Base-by-base conservation (phyloP, 2,888 invertebrate genomes). In the Platypus cylindrus region DNA sequence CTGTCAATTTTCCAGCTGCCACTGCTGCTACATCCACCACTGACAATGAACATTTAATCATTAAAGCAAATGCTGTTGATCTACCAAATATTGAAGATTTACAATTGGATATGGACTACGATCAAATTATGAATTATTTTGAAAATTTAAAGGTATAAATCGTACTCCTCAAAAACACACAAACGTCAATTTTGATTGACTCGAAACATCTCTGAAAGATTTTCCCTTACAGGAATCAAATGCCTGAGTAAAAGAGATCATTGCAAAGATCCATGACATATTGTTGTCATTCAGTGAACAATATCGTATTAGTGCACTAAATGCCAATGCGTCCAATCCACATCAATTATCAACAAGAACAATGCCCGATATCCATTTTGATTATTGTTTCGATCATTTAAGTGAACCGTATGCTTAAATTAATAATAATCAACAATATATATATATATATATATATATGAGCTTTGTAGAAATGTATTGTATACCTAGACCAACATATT, bases 121-220 rank as follows among this genome's bases (percentile, higher is more conserved):
- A 93, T 62, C 90, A 93, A 71, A 85, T 95, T 64, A 87, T 93
- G 86, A 85, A 91, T 62, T 93, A 94, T 67, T 94, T 95, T 71
- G 90, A 93, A 70, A 93, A 90, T 72, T 73, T 95, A 59, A 94
- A 94, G 75, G 90, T 90, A 71, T 70, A 34, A 9, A 14, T n/a
- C n/a, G n/a, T n/a, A n/a, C n/a, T n/a, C n/a, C n/a, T n/a, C n/a
- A n/a, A 17, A 33, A 3, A 15, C 5, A n/a, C 17, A 25, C 23
- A 14, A n/a, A 18, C n/a, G n/a, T n/a, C n/a, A 27, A 27, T 25
- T 17, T 28, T 13, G n/a, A n/a, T n/a, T n/a, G n/a, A n/a, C n/a
- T n/a, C n/a, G n/a, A n/a, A n/a, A n/a, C n/a, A n/a, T n/a, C n/a
- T n/a, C n/a, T n/a, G n/a, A n/a, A n/a, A n/a, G n/a, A n/a, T n/a